phyloP scores from a whole-genome alignment of 2,797 vertebrate genomes.

The Sarcoramphus papa region DNA sequence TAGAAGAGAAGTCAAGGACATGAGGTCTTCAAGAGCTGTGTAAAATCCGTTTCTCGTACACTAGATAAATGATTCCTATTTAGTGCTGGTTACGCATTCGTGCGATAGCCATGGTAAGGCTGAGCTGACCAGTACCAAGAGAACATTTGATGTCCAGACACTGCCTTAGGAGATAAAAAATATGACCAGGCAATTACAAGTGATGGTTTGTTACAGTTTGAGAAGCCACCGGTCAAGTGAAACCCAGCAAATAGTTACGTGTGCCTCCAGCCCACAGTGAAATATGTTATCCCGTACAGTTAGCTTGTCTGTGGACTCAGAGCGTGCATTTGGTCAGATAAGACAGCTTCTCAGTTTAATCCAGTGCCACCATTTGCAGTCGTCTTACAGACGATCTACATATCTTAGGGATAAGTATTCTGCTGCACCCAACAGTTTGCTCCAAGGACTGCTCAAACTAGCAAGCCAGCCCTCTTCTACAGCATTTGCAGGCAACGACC shows the following conservation, averaged over 20 bases:
- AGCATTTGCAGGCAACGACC: background rate
- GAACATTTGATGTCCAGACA: background rate
- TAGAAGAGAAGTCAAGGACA: background rate
- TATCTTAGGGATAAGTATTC: background rate
- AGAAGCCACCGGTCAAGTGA: background rate
- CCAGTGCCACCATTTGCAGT: background rate
- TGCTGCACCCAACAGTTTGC: background rate
- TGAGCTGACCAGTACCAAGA: background rate
- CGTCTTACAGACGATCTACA: background rate
- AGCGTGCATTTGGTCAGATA: background rate
- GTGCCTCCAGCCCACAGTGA: background rate
- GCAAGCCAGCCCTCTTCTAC: background rate
- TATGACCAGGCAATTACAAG: background rate
- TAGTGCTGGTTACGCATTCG: background rate
- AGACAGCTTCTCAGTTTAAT: background rate
- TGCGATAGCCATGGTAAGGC: background rate
- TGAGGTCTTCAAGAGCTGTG: background rate
- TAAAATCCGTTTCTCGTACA: background rate
- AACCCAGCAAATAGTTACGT: background rate
- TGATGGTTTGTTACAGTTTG: background rate
- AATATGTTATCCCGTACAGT: fast-evolving
- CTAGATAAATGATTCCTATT: background rate
- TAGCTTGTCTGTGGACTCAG: background rate
- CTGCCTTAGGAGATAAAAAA: background rate
- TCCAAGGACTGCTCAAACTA: background rate